Evolutionary conservation across 2,797 vertebrate genomes (phyloP), one percentile per base, ranked within the genome.

Genomic region (Crax fasciolata): DNA sequence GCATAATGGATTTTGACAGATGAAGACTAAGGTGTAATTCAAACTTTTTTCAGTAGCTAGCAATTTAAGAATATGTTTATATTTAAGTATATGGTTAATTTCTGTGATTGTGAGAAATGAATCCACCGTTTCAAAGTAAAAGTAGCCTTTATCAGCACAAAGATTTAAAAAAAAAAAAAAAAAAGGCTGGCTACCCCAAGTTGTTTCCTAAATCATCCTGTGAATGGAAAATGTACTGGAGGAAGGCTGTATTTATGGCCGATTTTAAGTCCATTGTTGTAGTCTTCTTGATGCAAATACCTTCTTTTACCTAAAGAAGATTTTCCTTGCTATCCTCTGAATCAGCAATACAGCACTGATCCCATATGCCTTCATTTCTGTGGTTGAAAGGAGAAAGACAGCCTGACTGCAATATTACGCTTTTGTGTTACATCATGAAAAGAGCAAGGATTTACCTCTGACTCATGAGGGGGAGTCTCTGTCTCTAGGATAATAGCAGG

Each of bases 241-340:
- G 46, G 68, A 68, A 28, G 63, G 4, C 17, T 24, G 5, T 49
- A 13, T 15, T 71, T 70, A 16, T 0, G 0, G 5, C 48, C 72
- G 66, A 21, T 52, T 81, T 93, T 70, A 65, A 73, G 25, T 49
- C 12, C 4, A 35, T 23, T 43, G 17, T 28, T 58, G 32, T 48
- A 70, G 9, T 70, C 41, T 28, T 52, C 41, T 91, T 59, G 48
- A 28, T 18, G 27, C 9, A 38, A 59, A 3, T 23, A n/a, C 21
- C 24, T 63, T 39, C 46, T 52, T 39, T 24, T 35, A 32, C 5
- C 7, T 5, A 38, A 57, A 51, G 35, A 10, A 80, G 5, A 3
- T 7, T 19, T 44, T 55, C 32, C 15, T 84, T 70, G 9, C 28
- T 7, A 13, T 39, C 20, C 43, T 28, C 17, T 3, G 9, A 65